Evolutionary conservation across 2,113 vertebrate species (phyloP).

Genomic region (Catharus bicknelli): DNA sequence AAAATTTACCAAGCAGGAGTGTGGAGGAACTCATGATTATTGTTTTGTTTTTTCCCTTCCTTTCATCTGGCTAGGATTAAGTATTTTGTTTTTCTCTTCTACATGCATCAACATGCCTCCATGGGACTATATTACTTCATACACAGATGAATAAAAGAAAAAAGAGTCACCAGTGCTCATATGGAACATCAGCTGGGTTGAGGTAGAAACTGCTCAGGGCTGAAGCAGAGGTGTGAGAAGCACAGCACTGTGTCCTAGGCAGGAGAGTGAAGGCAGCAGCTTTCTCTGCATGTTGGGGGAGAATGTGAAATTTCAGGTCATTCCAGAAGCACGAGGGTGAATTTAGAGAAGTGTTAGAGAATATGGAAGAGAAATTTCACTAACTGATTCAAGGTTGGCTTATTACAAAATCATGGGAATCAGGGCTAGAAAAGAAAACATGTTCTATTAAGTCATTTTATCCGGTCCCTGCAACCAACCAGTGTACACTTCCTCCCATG

Average conservation of each 20-base stretch:
- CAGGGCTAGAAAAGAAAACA: conserved; percentile 25
- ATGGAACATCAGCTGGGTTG: conserved; percentile 2
- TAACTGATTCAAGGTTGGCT: not conserved
- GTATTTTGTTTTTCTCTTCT: conserved; percentile 47
- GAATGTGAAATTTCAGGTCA: not conserved
- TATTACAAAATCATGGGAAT: conserved; percentile 43
- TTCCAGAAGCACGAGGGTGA: not conserved
- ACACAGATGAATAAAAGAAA: not conserved
- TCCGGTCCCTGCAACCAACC: conserved; percentile 15
- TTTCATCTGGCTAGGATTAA: conserved; percentile 60
- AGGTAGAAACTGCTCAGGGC: not conserved
- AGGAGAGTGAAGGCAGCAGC: not conserved
- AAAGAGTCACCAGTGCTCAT: not conserved
- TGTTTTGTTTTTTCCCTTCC: not conserved
- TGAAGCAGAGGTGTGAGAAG: not conserved
- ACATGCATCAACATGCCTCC: conserved; percentile 32
- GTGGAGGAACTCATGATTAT: not conserved
- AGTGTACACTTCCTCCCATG: not conserved
- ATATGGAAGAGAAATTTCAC: not conserved
- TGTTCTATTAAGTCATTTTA: conserved; percentile 36
- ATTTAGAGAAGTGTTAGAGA: not conserved
- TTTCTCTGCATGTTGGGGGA: not conserved
- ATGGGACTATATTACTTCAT: conserved; percentile 34
- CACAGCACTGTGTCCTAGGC: not conserved
- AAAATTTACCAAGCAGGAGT: conserved; percentile 16